Evolutionary conservation across 2,888 invertebrate genomes (phyloP).

Genomic region (Drosophila kokeensis): DNA sequence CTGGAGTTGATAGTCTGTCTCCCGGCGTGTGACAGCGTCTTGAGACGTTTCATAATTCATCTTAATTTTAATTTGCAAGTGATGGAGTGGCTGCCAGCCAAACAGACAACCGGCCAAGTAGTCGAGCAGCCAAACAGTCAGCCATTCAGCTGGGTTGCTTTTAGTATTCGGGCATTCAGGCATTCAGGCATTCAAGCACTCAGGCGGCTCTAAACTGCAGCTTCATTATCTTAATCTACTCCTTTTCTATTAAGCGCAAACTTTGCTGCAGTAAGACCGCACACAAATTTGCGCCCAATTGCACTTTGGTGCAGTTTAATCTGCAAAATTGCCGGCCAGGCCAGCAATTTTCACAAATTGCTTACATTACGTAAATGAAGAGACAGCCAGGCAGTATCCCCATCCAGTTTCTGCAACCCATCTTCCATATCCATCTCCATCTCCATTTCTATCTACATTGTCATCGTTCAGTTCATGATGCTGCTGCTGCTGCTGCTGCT

Average conservation of each 20-base stretch:
- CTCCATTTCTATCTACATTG: constrained; percentile 62
- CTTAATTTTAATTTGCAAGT: constrained; percentile 80
- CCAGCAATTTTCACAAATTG: constrained; percentile 77
- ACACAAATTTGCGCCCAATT: constrained; percentile 78
- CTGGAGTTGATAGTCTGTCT: constrained; percentile 58
- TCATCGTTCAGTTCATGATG: constrained; percentile 52
- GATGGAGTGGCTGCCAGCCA: constrained; percentile 72
- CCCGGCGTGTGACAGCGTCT: constrained; percentile 61
- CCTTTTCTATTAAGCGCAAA: constrained; percentile 57
- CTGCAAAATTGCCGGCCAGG: constrained; percentile 72
- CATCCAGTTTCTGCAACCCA: not conserved
- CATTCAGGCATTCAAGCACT: constrained; percentile 37
- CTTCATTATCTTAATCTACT: constrained; percentile 80
- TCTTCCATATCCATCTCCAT: constrained; percentile 38
- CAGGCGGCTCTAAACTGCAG: constrained; percentile 67
- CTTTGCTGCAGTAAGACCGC: constrained; percentile 51
- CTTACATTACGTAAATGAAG: constrained; percentile 80
- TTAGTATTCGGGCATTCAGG: constrained; percentile 35
- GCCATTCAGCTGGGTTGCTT: constrained; percentile 6
- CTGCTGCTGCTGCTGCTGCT: constrained; percentile 13
- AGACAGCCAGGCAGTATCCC: constrained; percentile 46
- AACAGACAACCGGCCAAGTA: constrained; percentile 12
- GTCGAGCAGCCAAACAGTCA: constrained; percentile 16
- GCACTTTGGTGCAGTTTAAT: constrained; percentile 79
- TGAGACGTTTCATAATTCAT: constrained; percentile 75